A percentile compares a stretch with the other conserved stretches of the same genome.
Conservation (phyloP, 2,888 invertebrate genomes). For the Polietes domitor region DNA sequence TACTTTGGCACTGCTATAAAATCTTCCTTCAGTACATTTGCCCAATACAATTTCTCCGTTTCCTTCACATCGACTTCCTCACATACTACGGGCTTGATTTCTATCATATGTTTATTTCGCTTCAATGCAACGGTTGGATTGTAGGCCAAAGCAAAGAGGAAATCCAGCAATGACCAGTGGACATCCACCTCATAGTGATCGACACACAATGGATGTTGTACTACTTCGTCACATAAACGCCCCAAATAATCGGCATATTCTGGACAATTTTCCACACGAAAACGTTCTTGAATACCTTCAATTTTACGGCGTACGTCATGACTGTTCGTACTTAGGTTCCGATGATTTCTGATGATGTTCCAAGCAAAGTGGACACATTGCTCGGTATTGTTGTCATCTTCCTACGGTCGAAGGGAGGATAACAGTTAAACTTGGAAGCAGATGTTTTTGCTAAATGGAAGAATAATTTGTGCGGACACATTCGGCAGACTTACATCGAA, state of each 20-base stretch:
- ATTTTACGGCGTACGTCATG: constrained; percentile 81
- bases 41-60: constrained; percentile 65
- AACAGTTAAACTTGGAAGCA: neutral
- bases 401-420: constrained; percentile 69
- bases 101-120: constrained; percentile 71
- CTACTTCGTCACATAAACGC: constrained; percentile 75
- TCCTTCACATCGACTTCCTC: constrained; percentile 53
- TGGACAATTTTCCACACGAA: constrained; percentile 81
- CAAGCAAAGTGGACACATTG: constrained; percentile 78
- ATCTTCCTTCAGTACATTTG: constrained; percentile 71
- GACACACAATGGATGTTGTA: constrained; percentile 74
- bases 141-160: constrained; percentile 80
- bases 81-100: constrained; percentile 51
- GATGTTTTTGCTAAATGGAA: neutral
- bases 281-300: constrained; percentile 81
- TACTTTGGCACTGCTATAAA: constrained; percentile 65
- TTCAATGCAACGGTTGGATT: constrained; percentile 77
- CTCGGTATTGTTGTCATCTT: constrained; percentile 79
- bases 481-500: constrained; percentile 72
- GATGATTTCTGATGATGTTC: constrained; percentile 80
- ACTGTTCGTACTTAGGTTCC: constrained; percentile 81
- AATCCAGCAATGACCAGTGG: constrained; percentile 81
- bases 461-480: too few species aligned
- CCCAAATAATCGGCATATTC: constrained; percentile 80
- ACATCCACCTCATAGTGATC: constrained; percentile 79